Evolutionary conservation across 2,888 invertebrate genomes (phyloP).

Genomic region (Papilio demoleus): DNA sequence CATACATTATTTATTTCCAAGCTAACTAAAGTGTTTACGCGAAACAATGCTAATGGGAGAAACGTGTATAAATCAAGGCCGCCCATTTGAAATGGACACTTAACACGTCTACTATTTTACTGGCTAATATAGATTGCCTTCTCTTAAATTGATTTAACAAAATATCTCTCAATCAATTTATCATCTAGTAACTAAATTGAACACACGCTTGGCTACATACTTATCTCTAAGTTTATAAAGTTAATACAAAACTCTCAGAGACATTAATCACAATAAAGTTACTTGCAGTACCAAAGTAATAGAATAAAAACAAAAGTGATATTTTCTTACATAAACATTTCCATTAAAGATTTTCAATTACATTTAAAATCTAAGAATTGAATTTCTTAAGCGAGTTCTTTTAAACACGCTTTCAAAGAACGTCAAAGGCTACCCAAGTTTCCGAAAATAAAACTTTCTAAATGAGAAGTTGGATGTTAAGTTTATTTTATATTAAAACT

Average conservation of each 20-base stretch:
- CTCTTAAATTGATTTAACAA: background rate
- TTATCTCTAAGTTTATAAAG: too few relatives aligned
- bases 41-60: slow-evolving; percentile 18
- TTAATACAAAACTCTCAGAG: too few relatives aligned
- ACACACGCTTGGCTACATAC: too few relatives aligned
- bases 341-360: slow-evolving; percentile 13
- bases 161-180: too few relatives aligned
- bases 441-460: slow-evolving; percentile 12
- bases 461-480: background rate
- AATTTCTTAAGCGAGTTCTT: slow-evolving; percentile 20
- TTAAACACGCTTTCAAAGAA: slow-evolving; percentile 12
- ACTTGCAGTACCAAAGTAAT: background rate
- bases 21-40: slow-evolving; percentile 40
- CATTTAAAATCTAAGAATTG: slow-evolving; percentile 7
- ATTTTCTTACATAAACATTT: background rate
- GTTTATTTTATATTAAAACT: slow-evolving; percentile 12
- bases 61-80: slow-evolving; percentile 23
- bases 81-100: slow-evolving; percentile 25
- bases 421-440: slow-evolving; percentile 21
- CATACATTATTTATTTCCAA: slow-evolving; percentile 8
- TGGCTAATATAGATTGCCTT: background rate
- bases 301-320: too few relatives aligned
- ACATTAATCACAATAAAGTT: too few relatives aligned
- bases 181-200: too few relatives aligned
- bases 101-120: slow-evolving; percentile 22